A percentile compares a stretch with the other conserved stretches of the same genome.
Evolutionary conservation across 2,888 invertebrate species (phyloP).

Genomic region (Watsonalla cultraria): DNA sequence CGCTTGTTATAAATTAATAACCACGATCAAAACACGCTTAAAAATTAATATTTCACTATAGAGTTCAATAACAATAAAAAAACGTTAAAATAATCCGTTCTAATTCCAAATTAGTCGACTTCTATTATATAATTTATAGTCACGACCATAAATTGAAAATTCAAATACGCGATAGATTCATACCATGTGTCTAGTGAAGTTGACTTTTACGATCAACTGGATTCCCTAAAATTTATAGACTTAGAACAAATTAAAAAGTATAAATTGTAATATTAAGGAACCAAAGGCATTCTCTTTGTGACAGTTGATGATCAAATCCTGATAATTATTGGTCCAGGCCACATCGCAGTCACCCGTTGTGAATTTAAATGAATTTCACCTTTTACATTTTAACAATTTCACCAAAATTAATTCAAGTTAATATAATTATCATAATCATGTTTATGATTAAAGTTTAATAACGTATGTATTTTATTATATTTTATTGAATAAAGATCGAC

Average conservation of each 20-base stretch:
- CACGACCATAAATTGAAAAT: constrained; percentile 38
- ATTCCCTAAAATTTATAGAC: constrained; percentile 63
- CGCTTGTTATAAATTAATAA: no score
- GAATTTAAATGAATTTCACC: constrained; percentile 55
- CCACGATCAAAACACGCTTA: no score
- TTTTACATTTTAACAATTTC: constrained; percentile 38
- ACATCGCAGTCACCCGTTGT: constrained; percentile 54
- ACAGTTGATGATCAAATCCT: constrained; percentile 57
- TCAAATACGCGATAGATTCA: constrained; percentile 38
- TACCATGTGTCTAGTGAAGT: constrained; percentile 45
- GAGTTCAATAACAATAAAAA: not conserved
- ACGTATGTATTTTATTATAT: constrained; percentile 27
- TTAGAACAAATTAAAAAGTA: constrained; percentile 62
- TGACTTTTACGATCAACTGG: constrained; percentile 51
- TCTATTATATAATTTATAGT: constrained; percentile 38
- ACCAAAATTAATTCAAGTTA: constrained; percentile 22
- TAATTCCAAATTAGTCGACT: constrained; percentile 24
- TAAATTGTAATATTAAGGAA: constrained; percentile 55
- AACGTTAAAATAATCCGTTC: constrained; percentile 12
- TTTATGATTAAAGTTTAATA: constrained; percentile 46
- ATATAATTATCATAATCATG: constrained; percentile 39
- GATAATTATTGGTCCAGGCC: constrained; percentile 43
- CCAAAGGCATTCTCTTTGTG: constrained; percentile 39
- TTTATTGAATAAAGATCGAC: constrained; percentile 8
- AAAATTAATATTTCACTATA: no score